Conservation (phyloP, 1,140 invertebrate genomes). For the Pantala flavescens region DNA sequence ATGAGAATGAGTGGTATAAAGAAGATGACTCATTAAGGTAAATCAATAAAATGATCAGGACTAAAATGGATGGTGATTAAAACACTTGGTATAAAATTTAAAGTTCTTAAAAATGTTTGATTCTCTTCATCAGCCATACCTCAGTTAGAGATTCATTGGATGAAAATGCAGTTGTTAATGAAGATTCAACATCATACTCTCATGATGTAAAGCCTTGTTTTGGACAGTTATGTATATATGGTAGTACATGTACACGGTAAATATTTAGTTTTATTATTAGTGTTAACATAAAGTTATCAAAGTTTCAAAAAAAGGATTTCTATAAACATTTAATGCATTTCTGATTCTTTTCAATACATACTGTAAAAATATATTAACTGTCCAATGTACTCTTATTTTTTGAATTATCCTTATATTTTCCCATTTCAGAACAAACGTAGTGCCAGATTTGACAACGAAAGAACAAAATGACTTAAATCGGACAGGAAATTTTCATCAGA, state of each 20-base stretch:
- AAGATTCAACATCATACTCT: conserved; percentile 34
- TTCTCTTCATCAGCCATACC: conserved; percentile 43
- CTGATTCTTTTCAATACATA: background rate
- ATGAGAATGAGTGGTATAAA: conserved; percentile 92
- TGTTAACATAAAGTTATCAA: background rate
- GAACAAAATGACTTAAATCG: conserved; percentile 36
- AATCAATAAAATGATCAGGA: conserved; percentile 18
- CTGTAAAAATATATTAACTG: background rate
- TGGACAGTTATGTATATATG: background rate
- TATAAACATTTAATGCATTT: background rate
- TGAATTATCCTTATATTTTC: background rate
- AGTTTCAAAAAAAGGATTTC: background rate
- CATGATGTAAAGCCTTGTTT: conserved; percentile 11
- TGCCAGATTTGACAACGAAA: conserved; percentile 29
- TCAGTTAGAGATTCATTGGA: conserved; percentile 78
- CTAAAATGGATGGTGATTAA: too few relatives aligned
- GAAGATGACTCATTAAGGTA: conserved; percentile 62
- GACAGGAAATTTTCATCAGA: conserved; percentile 33
- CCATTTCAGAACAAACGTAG: background rate
- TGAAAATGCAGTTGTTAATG: conserved; percentile 66
- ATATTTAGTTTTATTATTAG: background rate
- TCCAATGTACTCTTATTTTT: too few relatives aligned
- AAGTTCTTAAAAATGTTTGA: too few relatives aligned
- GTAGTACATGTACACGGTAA: background rate
- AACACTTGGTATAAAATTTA: too few relatives aligned